Base-by-base conservation (phyloP, 2,797 vertebrate genomes). In the Varecia variegata region DNA sequence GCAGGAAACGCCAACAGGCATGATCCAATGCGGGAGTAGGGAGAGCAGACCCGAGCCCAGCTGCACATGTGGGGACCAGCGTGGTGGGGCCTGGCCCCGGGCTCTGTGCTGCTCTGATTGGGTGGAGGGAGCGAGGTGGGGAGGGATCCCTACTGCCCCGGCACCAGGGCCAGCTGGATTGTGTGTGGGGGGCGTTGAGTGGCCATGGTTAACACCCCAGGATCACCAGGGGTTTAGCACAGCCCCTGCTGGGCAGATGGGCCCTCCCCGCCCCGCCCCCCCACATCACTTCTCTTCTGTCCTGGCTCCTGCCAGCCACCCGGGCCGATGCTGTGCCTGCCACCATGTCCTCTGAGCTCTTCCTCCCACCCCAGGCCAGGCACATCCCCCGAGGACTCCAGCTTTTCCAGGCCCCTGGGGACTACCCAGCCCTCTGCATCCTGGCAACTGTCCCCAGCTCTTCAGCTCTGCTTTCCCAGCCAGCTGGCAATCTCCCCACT, bases 401-500 rank as follows among this genome's bases (percentile, higher is more conserved):
- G 73, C 82, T 82, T 62, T 73, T 73, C 30, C 38, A 18, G 52
- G 50, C 25, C 65, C 54, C 52, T 1, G 27, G 47, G 62, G 83
- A 21, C 21, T 2, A 21, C 67, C 18, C 40, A 32, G 52, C 18
- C 83, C 25, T 71, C 67, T 23, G 8, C n/a, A 25, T 52, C 73
- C 94, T 90, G 67, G 65, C 14, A 1, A 17, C 70, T 83, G 8
- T 0, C 65, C 77, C 65, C 0, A 0, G 90, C 89, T 88, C 60
- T 50, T 47, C 67, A 58, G 87, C 95, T 90, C 93, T 96, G 95
- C 87, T n/a, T 71, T 62, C 81, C 7, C 21, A 80, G 92, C 56
- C 68, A 80, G 1, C 47, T 79, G 86, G 86, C 87, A 45, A 0
- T 58, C 45, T 95, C 32, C 80, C 56, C 68, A 13, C 35, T 7